Conservation (phyloP, 2,888 invertebrate species). For the Bellardia bayeri region DNA sequence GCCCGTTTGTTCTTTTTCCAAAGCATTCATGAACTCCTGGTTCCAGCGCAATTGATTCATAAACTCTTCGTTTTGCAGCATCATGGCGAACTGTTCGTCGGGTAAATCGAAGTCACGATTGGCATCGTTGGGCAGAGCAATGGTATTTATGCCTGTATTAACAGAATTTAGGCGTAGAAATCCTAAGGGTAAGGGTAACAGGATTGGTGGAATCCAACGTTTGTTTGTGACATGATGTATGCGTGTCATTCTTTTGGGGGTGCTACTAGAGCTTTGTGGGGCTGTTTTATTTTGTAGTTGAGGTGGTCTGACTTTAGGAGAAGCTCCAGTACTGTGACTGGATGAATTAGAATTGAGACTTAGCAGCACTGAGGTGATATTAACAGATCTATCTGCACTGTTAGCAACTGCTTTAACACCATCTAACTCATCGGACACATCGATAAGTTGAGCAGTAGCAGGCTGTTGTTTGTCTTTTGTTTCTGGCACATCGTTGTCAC, state of each 20-base stretch:
- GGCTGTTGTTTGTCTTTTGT: constrained; percentile 57
- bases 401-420: constrained; percentile 57
- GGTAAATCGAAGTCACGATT: constrained; percentile 88
- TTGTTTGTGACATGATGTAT: constrained; percentile 76
- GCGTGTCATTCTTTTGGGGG: constrained; percentile 72
- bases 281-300: constrained; percentile 57
- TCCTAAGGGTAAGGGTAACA: constrained; percentile 91
- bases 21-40: constrained; percentile 93
- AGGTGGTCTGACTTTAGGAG: constrained; percentile 71
- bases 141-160: constrained; percentile 65
- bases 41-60: constrained; percentile 94
- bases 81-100: constrained; percentile 93
- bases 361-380: constrained; percentile 77
- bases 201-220: constrained; percentile 92
- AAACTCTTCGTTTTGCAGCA: constrained; percentile 96
- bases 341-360: constrained; percentile 83
- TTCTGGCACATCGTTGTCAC: constrained; percentile 69
- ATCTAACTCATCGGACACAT: constrained; percentile 78
- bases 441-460: constrained; percentile 77
- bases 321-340: constrained; percentile 80
- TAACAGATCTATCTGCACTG: constrained; percentile 59
- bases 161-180: constrained; percentile 87
- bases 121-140: constrained; percentile 73
- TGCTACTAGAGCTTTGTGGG: constrained; percentile 55
- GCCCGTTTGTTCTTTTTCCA: constrained; percentile 89